phyloP scores from a whole-genome alignment of 2,113 vertebrate species.

The Ahaetulla prasina region DNA sequence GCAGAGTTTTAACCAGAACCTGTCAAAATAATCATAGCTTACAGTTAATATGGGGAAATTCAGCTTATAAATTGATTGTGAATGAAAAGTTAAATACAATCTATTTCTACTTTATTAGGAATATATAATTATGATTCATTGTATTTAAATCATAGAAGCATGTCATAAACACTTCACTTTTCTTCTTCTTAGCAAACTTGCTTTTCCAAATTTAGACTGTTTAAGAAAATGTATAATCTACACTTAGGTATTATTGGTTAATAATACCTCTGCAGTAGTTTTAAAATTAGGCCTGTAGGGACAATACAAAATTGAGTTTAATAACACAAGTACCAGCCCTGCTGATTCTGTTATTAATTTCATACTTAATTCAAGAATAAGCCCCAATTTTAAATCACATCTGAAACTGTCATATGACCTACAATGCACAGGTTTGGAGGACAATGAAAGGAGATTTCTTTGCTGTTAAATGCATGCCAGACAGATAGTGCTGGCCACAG shows the following conservation, averaged over 20 bases:
- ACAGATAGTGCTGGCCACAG: slow-evolving; percentile 17
- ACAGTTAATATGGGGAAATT: not conserved
- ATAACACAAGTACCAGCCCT: not conserved
- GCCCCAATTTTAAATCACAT: not conserved
- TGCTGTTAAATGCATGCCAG: slow-evolving; percentile 19
- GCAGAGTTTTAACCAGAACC: not conserved
- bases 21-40: not conserved
- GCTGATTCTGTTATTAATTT: slow-evolving; percentile 25
- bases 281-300: slow-evolving; percentile 21
- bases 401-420: not conserved
- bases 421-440: not conserved
- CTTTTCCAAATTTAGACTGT: slow-evolving; percentile 15
- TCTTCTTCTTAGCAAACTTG: rapidly evolving
- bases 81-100: not conserved
- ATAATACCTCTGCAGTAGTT: not conserved
- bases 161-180: not conserved
- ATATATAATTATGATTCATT: not conserved
- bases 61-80: not conserved
- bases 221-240: slow-evolving; percentile 13
- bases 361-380: slow-evolving; percentile 19
- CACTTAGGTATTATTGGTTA: slow-evolving; percentile 21
- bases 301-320: slow-evolving; percentile 25
- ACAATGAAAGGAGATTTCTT: not conserved
- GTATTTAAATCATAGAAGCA: not conserved
- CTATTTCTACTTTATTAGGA: not conserved